Base-by-base conservation (phyloP, 2,888 invertebrate genomes). In the Salpingus planirostris region DNA sequence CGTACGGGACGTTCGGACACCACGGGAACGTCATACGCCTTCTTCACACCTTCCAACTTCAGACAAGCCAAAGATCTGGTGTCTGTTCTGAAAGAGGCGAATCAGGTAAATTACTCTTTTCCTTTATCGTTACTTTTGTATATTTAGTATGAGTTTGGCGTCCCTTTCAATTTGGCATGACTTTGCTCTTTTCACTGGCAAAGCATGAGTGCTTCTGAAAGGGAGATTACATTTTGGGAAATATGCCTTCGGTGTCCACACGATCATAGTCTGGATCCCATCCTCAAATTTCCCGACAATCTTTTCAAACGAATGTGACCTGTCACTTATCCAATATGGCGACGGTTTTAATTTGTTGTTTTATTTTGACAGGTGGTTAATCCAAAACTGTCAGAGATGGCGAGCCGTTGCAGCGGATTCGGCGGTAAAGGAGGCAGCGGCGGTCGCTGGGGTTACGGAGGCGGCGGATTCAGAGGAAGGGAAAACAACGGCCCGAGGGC, bases 21-120 rank as follows among this genome's bases (percentile, higher is more conserved):
- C 49, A 88, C 83, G 47, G 92, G 91, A 47, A 92, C 92, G 39
- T 91, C 93, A 21, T 93, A 92, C 65, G 92, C 93, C 34, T 93
- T 95, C 72, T 92, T 95, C 68, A 92, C 93, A 26, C 84, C 84
- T 24, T 78, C 79, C 49, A 92, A 93, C 62, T 76, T 80, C 41
- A 79, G 86, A 49, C 91, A 93, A 67, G 91, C 91, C 6, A 82
- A 78, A 66, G 90, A 92, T 62, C 74, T 93, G 38, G 79, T 93
- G 24, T 81, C 87, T 50, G 90, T 93, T 14, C 73, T 93, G 29
- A 73, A 76, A 57, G 93, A 93, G 72, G 92, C 93, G 39, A 90
- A 91, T 52, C 90, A 91, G 73, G 80, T 80, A 52, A 60, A 66
- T 60, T 34, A 24, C 18, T 5, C 8, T 18, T 18, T 18, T 18